Evolutionary conservation across 1,140 invertebrate species (phyloP), one percentile per base, ranked within the genome.

Genomic region (Gryllus bimaculatus): DNA sequence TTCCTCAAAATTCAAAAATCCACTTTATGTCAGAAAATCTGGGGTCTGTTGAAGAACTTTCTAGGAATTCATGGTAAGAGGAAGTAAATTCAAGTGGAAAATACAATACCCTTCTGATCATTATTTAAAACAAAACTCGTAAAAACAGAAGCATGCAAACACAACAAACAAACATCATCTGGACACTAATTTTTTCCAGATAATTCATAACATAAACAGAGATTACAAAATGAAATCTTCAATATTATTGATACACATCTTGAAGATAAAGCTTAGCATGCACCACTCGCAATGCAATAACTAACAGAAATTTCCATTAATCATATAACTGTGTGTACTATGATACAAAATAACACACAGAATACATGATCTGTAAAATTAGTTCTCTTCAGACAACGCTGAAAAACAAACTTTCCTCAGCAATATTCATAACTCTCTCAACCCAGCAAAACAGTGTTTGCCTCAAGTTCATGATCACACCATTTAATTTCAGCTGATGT

Each of bases 1-100:
- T 66, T 66, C 54, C 54, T 66, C 54, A 66, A 66, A 66, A 66
- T 66, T 66, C 54, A 66, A 66, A 66, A 66, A 13, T 66, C 54
- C 18, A 18, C 54, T 66, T 54, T 66, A 66, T 66, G 54, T 66
- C 54, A 66, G 10, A 66, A 66, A 66, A 66, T 66, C 54, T 13
- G 18, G 54, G 18, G 54, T 66, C 54, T 66, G 54, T 66, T 13
- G 54, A 66, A 66, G 54, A 66, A 66, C 54, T 10, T 66, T 66
- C 54, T 66, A 18, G 54, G 54, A 18, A 66, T 66, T 66, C 54
- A 66, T 66, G 54, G 54, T 66, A 66, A 66, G 54, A 66, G 54
- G 54, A 66, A 18, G 54, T 18, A 66, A 66, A 66, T 66, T 66
- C 54, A 66, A 66, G 18, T 66, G 54, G 54, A 66, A 66, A 10